Conservation (phyloP, 2,888 invertebrate genomes). For the Margaritifera margaritifera region DNA sequence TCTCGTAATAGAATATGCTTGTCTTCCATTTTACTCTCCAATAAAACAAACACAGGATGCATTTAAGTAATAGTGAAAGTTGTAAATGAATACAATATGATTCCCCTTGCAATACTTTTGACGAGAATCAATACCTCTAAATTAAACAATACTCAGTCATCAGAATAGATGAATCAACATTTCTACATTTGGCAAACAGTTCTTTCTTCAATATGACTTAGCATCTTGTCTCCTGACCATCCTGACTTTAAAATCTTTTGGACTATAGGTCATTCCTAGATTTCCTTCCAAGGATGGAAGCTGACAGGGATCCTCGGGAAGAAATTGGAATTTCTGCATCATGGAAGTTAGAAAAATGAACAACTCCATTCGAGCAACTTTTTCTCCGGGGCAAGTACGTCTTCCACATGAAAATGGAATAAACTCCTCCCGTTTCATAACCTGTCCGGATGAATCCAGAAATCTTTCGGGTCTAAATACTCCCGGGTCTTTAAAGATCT, state of each 20-base stretch:
- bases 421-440: neutral
- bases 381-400: conserved; percentile 10
- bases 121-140: too few species aligned
- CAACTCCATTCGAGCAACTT: conserved; percentile 9
- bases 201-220: neutral
- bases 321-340: conserved; percentile 9
- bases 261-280: neutral
- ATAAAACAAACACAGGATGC: too few species aligned
- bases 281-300: neutral
- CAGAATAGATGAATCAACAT: too few species aligned
- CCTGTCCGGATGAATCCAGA: neutral
- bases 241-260: neutral
- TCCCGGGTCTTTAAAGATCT: neutral
- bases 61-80: too few species aligned
- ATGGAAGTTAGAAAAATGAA: conserved; percentile 13
- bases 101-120: too few species aligned
- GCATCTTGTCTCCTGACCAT: neutral
- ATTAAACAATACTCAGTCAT: too few species aligned
- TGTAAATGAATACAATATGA: too few species aligned
- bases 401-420: conserved; percentile 7
- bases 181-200: too few species aligned
- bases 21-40: too few species aligned
- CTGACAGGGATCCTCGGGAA: neutral
- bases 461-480: conserved; percentile 2
- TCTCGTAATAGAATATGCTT: too few species aligned